Evolutionary conservation across 1,140 invertebrate genomes (phyloP).

Genomic region (Drosophila ambigua): DNA sequence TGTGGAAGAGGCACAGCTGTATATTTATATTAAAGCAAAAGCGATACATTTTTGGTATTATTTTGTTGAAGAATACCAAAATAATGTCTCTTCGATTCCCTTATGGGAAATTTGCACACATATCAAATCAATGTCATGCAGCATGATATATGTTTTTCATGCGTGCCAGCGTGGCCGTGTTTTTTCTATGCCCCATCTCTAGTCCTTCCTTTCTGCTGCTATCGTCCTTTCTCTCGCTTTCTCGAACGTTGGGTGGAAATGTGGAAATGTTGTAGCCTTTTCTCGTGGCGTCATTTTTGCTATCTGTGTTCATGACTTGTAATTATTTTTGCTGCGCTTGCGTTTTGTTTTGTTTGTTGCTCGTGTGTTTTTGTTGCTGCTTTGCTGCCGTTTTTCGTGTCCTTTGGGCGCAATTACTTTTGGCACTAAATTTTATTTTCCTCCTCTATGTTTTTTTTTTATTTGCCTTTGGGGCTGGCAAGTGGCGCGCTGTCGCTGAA

Average conservation of each 20-base stretch:
- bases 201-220: conserved; percentile 5
- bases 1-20: too few species aligned
- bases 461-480: conserved; percentile 35
- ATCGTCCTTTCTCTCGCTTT: background rate
- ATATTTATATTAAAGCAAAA: too few species aligned
- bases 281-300: conserved; percentile 56
- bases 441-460: conserved; percentile 4
- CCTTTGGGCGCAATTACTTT: conserved; percentile 74
- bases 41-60: too few species aligned
- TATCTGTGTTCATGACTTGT: conserved; percentile 77
- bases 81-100: too few species aligned
- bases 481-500: conserved; percentile 33
- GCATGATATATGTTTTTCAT: too few species aligned
- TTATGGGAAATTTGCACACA: too few species aligned
- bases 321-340: conserved; percentile 61
- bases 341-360: conserved; percentile 18
- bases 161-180: too few species aligned
- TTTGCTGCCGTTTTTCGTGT: conserved; percentile 31
- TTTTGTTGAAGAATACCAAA: too few species aligned
- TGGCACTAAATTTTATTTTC: conserved; percentile 71
- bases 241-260: conserved; percentile 40
- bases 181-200: too few species aligned
- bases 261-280: conserved; percentile 55
- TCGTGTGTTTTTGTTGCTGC: conserved; percentile 33
- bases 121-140: too few species aligned